These are phyloP conservation scores for Macaca nemestrina DNA, from an alignment of 2,113 vertebrate genomes.

Conservation along the genomic window DNA sequence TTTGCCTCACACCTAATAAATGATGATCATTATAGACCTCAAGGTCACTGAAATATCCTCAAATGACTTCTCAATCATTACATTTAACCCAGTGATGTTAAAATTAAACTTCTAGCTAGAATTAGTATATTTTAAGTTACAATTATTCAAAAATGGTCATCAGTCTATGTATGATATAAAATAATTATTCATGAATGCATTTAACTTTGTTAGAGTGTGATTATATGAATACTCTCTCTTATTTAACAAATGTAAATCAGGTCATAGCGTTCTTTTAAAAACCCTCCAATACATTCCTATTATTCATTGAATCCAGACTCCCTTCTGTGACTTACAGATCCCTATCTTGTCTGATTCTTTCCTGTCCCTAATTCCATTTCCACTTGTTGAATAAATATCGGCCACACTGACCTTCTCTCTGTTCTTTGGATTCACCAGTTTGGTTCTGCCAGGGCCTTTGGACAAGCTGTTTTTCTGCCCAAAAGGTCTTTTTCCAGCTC, in stretches of 20 bases:
- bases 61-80: background rate
- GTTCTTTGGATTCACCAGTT: background rate
- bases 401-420: background rate
- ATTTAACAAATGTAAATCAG: background rate
- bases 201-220: background rate
- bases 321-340: background rate
- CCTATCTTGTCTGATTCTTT: background rate
- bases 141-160: constrained; percentile 17
- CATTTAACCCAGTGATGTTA: background rate
- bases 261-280: background rate
- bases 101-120: constrained; percentile 16
- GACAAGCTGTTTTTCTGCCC: background rate
- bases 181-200: background rate
- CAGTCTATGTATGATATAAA: background rate
- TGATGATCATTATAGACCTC: background rate
- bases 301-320: background rate
- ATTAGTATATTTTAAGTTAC: background rate
- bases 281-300: background rate
- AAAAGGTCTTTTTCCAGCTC: background rate
- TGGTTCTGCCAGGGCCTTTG: background rate
- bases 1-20: background rate
- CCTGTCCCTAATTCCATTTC: background rate
- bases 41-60: background rate
- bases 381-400: background rate
- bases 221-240: background rate